Evolutionary conservation across 2,888 invertebrate genomes (phyloP).

Genomic region (Orchesellides sinensis): DNA sequence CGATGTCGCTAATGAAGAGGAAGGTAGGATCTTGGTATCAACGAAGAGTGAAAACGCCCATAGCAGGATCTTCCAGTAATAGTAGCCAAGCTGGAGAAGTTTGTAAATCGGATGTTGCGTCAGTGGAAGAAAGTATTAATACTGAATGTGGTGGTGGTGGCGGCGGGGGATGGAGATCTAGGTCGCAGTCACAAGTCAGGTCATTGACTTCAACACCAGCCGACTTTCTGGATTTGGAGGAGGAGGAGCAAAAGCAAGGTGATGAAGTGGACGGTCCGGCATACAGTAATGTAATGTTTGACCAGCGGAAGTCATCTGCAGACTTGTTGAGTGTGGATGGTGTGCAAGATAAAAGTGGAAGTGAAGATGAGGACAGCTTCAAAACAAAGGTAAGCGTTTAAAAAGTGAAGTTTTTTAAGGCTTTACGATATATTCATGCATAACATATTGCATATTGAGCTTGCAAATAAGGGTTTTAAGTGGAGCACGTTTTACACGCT

Average conservation of each 20-base stretch:
- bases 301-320: constrained; percentile 11
- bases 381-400: constrained; percentile 55
- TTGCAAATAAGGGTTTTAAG: too few relatives aligned
- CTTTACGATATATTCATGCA: too few relatives aligned
- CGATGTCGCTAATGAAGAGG: constrained; percentile 36
- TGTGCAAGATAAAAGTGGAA: constrained; percentile 20
- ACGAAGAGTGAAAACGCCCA: constrained; percentile 67
- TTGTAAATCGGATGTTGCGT: constrained; percentile 12
- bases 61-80: constrained; percentile 53
- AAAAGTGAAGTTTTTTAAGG: background rate
- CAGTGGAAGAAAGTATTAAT: constrained; percentile 3
- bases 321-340: background rate
- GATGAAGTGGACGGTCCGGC: constrained; percentile 35
- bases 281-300: constrained; percentile 42
- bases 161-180: background rate
- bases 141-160: constrained; percentile 2
- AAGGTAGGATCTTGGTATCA: constrained; percentile 71
- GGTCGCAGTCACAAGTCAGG: constrained; percentile 4
- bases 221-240: constrained; percentile 33
- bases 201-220: constrained; percentile 38
- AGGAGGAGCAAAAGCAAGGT: background rate
- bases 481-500: background rate
- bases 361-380: constrained; percentile 48
- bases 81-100: constrained; percentile 46
- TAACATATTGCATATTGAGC: too few relatives aligned